These are phyloP conservation scores for Sylvia atricapilla DNA, from an alignment of 2,113 vertebrate genomes.

Conservation along the genomic window DNA sequence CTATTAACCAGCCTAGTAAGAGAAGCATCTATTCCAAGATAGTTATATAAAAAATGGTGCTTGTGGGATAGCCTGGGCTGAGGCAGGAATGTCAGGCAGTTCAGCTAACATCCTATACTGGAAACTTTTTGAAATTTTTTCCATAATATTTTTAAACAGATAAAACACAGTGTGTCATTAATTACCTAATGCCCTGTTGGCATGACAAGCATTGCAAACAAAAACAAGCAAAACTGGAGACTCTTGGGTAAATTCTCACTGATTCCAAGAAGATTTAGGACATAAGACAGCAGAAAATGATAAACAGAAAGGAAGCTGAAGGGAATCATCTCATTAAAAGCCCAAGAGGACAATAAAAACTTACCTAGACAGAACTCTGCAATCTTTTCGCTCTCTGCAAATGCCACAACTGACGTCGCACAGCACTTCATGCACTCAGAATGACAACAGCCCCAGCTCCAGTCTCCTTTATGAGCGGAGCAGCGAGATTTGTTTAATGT, in stretches of 20 bases:
- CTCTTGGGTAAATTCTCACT: background rate
- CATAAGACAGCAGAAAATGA: background rate
- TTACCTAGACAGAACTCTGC: conserved; percentile 9
- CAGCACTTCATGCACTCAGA: background rate
- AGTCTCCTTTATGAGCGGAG: background rate
- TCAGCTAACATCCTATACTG: conserved; percentile 19
- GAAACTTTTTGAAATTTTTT: conserved; percentile 13
- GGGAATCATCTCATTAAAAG: background rate
- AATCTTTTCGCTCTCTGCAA: background rate
- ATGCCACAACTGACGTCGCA: background rate
- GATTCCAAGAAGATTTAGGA: background rate
- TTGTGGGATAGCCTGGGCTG: background rate
- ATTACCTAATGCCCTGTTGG: background rate
- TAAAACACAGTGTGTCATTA: background rate
- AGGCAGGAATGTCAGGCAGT: background rate
- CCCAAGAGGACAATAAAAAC: background rate
- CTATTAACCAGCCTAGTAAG: background rate
- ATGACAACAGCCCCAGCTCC: background rate
- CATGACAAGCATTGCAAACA: background rate
- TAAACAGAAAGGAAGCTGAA: background rate
- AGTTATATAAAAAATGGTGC: background rate
- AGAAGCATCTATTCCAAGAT: background rate
- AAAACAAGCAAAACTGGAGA: background rate
- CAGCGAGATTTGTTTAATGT: background rate
- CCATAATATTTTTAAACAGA: background rate